Base-by-base conservation (phyloP, 2,797 vertebrate genomes). In the Brachymystax lenok region DNA sequence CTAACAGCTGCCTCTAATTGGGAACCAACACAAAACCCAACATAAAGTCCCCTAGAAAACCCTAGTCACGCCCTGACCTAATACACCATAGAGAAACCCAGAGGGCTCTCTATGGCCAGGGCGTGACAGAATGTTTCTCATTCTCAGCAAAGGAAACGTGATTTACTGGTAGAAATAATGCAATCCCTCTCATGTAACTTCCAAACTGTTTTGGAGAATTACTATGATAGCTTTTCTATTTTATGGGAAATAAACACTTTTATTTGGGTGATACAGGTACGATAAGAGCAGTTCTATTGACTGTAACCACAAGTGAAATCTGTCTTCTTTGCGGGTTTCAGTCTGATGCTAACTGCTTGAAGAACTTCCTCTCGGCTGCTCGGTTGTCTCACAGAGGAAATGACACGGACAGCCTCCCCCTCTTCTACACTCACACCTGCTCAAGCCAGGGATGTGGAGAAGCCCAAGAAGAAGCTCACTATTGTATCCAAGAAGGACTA, bases 401-500 rank as follows among this genome's bases (percentile, higher is more conserved):
- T 16, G 91, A 95, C 75, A 5, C 90, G 0, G 93, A 88, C 71
- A 88, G 85, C 4, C 88, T 96, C 6, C 92, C 95, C 0, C 94
- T 99, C 72, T 96, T 24, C 96, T 27, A 87, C 95, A 0, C 91
- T 97, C 64, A 93, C 93, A 16, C 95, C 97, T 0, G 95, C 94
- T 0, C 97, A 96, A 4, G 94, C 95, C 80, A 93, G 94, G 0
- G 98, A 99, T 1, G 96, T 99, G 35, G 97, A 99, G 84, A 98
- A 98, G 30, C 97, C 96, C 40, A 98, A 97, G 92, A 95, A 95
- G 78, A 99, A 96, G 85, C 95, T 99, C 91, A 87, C 94, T 52
- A 96, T 99, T 21, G 90, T 95, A 7, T 97, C 96, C 24, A 97
- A 94, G 88, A 98, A 95, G 83, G 97, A 99, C 82, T 99, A 99